Base-by-base conservation (phyloP, 2,113 vertebrate genomes). In the Leptobrachium ailaonicum region DNA sequence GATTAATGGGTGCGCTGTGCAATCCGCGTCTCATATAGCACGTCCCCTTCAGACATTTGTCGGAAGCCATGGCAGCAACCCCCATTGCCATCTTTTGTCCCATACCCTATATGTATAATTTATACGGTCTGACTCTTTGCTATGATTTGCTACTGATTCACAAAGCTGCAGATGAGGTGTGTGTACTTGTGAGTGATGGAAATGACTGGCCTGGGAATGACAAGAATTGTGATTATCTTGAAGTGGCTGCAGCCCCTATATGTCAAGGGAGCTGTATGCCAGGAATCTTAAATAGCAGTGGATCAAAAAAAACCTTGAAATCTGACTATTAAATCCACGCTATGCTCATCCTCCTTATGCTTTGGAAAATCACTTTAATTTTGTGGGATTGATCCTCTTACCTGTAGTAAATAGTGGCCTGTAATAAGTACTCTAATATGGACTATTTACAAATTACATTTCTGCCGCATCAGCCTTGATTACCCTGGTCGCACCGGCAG, bases 181-280 rank as follows among this genome's bases (percentile, higher is more conserved):
- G 32, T 62, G 76, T 13, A 9, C 42, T 71, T 12, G 9, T 78
- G 56, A 47, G 9, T 4, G 11, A 7, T 6, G 41, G 12, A 77
- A 69, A 69, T 69, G 40, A 32, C 9, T 47, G 2, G 53, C 44
- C 47, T 2, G 6, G n/a, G 3, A 58, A 20, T 12, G 41, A 58
- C 75, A 69, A 32, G 66, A 56, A 77, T 32, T 2, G 41, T 40
- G 13, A 70, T 76, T 76, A 69, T 71, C 6, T 54, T 54, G 47
- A 71, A 71, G 70, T 71, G 70, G 47, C 47, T 8, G 70, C 70
- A 71, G 8, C 20, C 70, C 41, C 70, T 11, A 71, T 20, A 53
- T 60, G 56, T 71, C 20, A 71, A 5, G 20, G 32, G 47, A 71
- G 47, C 14, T 40, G 45, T 9, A 71, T 54, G 32, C 47, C 20